Evolutionary conservation across 2,113 vertebrate genomes (phyloP).

Genomic region (Condylura cristata): DNA sequence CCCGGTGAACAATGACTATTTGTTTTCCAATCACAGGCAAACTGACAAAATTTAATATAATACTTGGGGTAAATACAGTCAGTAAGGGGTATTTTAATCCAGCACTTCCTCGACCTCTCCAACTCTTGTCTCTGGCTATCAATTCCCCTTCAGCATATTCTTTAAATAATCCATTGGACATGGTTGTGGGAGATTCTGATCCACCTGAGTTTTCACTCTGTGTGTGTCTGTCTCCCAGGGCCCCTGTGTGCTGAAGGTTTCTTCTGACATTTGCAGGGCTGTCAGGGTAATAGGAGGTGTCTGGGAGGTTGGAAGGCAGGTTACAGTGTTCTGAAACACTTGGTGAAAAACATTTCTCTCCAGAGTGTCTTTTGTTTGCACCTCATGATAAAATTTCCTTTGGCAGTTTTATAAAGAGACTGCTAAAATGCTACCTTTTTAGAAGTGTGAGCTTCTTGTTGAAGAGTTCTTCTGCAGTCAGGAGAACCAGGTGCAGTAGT

Average conservation of each 20-base stretch:
- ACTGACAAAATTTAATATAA: not conserved
- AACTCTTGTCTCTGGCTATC: not conserved
- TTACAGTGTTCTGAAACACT: not conserved
- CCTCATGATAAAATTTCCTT: constrained; percentile 67
- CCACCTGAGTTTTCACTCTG: not conserved
- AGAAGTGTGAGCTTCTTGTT: constrained; percentile 41
- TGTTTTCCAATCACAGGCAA: not conserved
- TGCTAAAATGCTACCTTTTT: constrained; percentile 69
- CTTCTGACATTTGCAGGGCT: not conserved
- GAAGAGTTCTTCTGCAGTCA: not conserved
- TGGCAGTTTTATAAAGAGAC: constrained; percentile 76
- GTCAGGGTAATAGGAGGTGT: not conserved
- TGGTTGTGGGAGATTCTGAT: not conserved
- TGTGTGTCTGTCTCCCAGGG: not conserved
- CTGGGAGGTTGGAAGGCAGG: fast-evolving
- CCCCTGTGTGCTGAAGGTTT: not conserved
- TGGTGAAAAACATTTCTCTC: not conserved
- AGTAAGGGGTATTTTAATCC: not conserved
- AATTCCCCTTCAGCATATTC: not conserved
- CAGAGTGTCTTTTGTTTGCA: constrained; percentile 21
- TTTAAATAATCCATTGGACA: not conserved
- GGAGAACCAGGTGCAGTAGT: not conserved
- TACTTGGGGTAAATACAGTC: not conserved
- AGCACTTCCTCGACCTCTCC: not conserved
- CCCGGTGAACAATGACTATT: not conserved